Conservation (phyloP, 2,888 invertebrate species). For the Aleiodes testaceus region DNA sequence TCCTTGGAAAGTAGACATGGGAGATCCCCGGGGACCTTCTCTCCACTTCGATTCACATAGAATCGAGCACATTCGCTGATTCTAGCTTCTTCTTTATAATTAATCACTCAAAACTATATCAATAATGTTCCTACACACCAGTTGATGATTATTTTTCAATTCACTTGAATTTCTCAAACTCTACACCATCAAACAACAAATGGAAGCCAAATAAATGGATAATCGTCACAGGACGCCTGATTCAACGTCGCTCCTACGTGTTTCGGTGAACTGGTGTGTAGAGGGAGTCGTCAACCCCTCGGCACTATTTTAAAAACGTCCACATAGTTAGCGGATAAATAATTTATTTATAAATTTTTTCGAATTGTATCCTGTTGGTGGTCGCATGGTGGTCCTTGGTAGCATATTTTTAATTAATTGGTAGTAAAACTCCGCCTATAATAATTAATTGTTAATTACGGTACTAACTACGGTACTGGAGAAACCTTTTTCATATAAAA, state of each 20-base stretch:
- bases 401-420: too few species aligned
- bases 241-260: conserved; percentile 5
- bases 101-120: background rate
- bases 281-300: conserved; percentile 4
- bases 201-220: background rate
- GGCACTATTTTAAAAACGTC: too few species aligned
- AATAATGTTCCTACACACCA: too few species aligned
- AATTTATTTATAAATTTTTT: too few species aligned
- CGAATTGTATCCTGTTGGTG: too few species aligned
- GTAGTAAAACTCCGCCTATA: too few species aligned
- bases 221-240: conserved; percentile 19
- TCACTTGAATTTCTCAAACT: background rate
- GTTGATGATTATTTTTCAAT: too few species aligned
- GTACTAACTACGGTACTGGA: too few species aligned
- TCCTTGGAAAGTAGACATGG: conserved; percentile 36
- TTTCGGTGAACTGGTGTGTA: conserved; percentile 9
- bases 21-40: conserved; percentile 39
- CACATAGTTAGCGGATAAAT: too few species aligned
- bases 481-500: too few species aligned
- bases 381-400: too few species aligned
- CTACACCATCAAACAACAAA: background rate
- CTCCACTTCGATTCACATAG: conserved; percentile 41
- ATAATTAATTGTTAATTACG: too few species aligned
- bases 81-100: background rate
- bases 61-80: conserved; percentile 38